These are phyloP conservation scores for Lonchura striata DNA, from an alignment of 2,113 vertebrate genomes.

Conservation along the genomic window DNA sequence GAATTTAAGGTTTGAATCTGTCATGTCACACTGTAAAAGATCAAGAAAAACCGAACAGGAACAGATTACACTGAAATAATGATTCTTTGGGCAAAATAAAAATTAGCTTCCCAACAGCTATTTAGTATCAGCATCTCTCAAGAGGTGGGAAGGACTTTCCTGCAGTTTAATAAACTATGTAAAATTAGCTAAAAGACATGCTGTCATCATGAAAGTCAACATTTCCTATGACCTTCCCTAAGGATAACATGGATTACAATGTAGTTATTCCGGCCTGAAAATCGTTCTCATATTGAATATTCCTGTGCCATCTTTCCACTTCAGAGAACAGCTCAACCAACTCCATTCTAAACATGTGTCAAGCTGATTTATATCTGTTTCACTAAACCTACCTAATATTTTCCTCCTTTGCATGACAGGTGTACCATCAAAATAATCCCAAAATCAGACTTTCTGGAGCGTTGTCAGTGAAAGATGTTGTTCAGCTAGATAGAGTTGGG, in stretches of 20 bases:
- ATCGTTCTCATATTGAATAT: background rate
- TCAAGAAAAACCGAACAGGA: background rate
- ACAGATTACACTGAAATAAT: background rate
- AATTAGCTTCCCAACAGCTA: background rate
- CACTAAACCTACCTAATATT: background rate
- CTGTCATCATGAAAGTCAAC: background rate
- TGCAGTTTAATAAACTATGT: background rate
- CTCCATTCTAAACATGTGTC: background rate
- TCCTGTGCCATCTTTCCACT: background rate
- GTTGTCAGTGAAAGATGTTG: background rate
- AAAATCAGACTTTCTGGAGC: background rate
- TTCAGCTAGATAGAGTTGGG: fast-evolving
- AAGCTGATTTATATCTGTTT: background rate
- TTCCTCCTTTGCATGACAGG: background rate
- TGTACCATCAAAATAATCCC: background rate
- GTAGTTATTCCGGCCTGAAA: background rate
- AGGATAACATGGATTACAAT: background rate
- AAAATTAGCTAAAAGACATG: background rate
- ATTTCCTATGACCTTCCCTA: background rate
- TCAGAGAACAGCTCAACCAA: background rate
- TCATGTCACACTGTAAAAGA: background rate
- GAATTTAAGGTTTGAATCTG: background rate
- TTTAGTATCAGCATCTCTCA: background rate
- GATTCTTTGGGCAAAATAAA: background rate
- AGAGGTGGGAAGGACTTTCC: background rate